Base-by-base conservation (phyloP, 2,888 invertebrate species). In the Oxyscelio sp. region DNA sequence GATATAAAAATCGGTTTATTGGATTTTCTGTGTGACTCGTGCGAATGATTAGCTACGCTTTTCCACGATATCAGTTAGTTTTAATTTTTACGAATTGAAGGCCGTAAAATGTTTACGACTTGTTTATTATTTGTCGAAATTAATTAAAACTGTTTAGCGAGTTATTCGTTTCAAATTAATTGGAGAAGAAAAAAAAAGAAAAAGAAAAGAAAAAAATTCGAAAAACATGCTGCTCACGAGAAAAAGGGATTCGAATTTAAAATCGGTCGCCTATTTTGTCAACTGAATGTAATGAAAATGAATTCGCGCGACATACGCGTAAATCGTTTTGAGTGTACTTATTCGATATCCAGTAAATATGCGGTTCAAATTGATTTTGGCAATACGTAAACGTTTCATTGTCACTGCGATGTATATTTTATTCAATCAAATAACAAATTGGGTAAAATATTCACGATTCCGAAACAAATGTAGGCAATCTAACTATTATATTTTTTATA, bases 341-440 rank as follows among this genome's bases (percentile, higher is more conserved):
- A 43, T 61, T 43, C 59, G 6, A 61, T 13, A 61, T 43, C 15
- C 15, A n/a, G 59, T n/a, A 22, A 61, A 61, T 45, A 61, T 61
- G 43, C 17, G 17, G 45, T 61, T 6, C 45, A 61, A 61, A 45
- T 61, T 45, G 61, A 45, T 43, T 61, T 61, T 24, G 43, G 22
- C 19, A 45, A 45, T 17, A 27, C 61, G 38, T 61, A 61, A 61
- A 45, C 45, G 43, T 24, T 43, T 24, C 27, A 27, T 45, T 61
- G 45, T 45, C 61, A 61, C 24, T 21, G 17, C 9, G 9, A 13
- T 45, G 24, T 17, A 24, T 40, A 17, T 61, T 45, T 61, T 24
- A 45, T 45, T 61, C 45, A 45, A 45, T 45, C 15, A 61, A 61
- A 61, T 45, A 65, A 34, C 63, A 31, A 65, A 50, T 65, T 48